phyloP scores from a whole-genome alignment of 2,888 invertebrate genomes.

The Pollenia griseotomentosa region DNA sequence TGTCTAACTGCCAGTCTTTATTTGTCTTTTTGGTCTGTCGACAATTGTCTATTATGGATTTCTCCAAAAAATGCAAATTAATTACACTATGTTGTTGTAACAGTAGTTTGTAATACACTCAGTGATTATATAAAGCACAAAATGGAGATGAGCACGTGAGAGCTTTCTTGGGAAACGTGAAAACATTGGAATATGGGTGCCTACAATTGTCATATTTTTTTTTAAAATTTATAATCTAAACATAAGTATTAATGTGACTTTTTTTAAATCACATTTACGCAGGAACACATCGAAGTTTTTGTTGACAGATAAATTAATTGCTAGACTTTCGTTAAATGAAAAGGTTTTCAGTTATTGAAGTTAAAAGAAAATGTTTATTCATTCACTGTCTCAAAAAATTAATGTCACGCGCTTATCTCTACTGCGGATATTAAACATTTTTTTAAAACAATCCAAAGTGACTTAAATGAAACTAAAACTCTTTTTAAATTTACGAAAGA shows the following conservation, averaged over 20 bases:
- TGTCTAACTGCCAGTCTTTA: neutral
- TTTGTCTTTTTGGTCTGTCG: conserved; percentile 21
- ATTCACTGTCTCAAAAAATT: neutral
- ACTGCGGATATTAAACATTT: neutral
- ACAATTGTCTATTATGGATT: conserved; percentile 48
- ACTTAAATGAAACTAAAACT: too few relatives aligned
- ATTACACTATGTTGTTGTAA: conserved; percentile 8
- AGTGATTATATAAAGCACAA: neutral
- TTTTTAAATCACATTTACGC: too few relatives aligned
- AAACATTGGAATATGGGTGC: neutral
- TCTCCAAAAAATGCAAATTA: conserved; percentile 58
- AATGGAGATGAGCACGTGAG: neutral
- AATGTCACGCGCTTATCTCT: conserved; percentile 1
- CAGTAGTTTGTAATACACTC: neutral
- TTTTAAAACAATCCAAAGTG: too few relatives aligned
- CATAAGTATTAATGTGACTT: too few relatives aligned
- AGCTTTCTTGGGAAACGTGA: neutral
- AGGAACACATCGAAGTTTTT: too few relatives aligned
- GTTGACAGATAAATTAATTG: too few relatives aligned
- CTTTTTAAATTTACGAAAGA: too few relatives aligned
- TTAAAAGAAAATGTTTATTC: too few relatives aligned
- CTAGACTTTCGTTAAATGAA: too few relatives aligned
- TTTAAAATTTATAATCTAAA: too few relatives aligned
- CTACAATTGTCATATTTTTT: too few relatives aligned
- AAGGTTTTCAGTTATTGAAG: too few relatives aligned